Evolutionary conservation across 2,888 invertebrate species (phyloP).

Genomic region (Drosophila maculinotata): DNA sequence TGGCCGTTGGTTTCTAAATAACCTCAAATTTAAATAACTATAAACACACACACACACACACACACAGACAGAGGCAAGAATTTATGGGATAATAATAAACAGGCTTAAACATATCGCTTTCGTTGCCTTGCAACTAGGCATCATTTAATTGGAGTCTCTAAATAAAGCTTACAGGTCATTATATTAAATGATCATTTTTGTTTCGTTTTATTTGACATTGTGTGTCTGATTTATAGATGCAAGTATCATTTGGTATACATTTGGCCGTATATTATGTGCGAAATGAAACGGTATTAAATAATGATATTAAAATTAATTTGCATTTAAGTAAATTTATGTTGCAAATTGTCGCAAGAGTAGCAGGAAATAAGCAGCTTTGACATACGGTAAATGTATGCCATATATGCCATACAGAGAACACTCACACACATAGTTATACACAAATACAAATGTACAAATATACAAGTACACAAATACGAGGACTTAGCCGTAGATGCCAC

Average conservation of each 20-base stretch:
- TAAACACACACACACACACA: too few species aligned
- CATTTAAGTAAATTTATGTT: slow-evolving; percentile 63
- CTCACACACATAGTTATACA: slow-evolving; percentile 1
- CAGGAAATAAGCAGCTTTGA: slow-evolving; percentile 43
- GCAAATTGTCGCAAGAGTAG: slow-evolving; percentile 38
- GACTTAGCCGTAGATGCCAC: slow-evolving; percentile 28
- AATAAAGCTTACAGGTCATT: slow-evolving; percentile 13
- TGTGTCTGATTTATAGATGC: slow-evolving; percentile 11
- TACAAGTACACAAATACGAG: slow-evolving; percentile 4
- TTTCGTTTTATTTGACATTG: slow-evolving; percentile 5
- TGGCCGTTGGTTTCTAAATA: too few species aligned
- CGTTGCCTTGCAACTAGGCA: slow-evolving; percentile 5
- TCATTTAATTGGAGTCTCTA: slow-evolving; percentile 27
- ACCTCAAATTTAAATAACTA: too few species aligned
- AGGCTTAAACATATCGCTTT: slow-evolving; percentile 4
- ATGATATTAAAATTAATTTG: slow-evolving; percentile 59
- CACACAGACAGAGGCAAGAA: neutral
- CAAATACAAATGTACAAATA: slow-evolving; percentile 4
- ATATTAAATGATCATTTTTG: slow-evolving; percentile 2
- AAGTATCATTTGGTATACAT: neutral
- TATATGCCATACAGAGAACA: slow-evolving; percentile 1
- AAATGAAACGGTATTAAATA: slow-evolving; percentile 21
- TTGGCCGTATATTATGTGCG: neutral
- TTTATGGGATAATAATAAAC: slow-evolving; percentile 8
- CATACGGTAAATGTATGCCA: slow-evolving; percentile 38